Conservation (phyloP, 2,113 vertebrate species). For the Furnarius figulus region DNA sequence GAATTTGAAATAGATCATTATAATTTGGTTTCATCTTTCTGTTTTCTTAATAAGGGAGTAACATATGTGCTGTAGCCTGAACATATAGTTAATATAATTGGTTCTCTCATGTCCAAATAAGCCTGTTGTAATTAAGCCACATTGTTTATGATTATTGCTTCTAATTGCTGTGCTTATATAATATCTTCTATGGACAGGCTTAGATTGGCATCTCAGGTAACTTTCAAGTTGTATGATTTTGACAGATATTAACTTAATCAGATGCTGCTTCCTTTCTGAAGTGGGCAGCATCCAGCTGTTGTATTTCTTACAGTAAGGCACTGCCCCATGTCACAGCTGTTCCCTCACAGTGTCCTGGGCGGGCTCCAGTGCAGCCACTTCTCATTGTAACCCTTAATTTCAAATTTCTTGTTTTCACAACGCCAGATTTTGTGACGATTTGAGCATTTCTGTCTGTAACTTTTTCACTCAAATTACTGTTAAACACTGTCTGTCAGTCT, state of each 20-base stretch:
- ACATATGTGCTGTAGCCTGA: neutral
- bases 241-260: neutral
- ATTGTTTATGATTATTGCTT: neutral
- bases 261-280: neutral
- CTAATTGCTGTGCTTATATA: neutral
- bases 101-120: neutral
- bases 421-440: slow-evolving; percentile 36
- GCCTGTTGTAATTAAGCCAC: neutral
- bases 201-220: neutral
- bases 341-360: neutral
- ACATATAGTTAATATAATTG: neutral
- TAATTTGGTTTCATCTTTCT: neutral
- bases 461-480: slow-evolving; percentile 29
- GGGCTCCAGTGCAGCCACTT: neutral
- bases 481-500: slow-evolving; percentile 47
- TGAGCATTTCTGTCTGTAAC: slow-evolving; percentile 28
- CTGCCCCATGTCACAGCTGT: neutral
- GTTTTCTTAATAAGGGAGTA: neutral
- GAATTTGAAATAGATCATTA: neutral
- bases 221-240: neutral
- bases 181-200: neutral
- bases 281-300: neutral
- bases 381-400: neutral
- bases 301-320: neutral
- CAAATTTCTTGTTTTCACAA: neutral